These are phyloP conservation scores for Hephaestus fuliginosus DNA, from an alignment of 2,797 vertebrate species.

Conservation along the genomic window DNA sequence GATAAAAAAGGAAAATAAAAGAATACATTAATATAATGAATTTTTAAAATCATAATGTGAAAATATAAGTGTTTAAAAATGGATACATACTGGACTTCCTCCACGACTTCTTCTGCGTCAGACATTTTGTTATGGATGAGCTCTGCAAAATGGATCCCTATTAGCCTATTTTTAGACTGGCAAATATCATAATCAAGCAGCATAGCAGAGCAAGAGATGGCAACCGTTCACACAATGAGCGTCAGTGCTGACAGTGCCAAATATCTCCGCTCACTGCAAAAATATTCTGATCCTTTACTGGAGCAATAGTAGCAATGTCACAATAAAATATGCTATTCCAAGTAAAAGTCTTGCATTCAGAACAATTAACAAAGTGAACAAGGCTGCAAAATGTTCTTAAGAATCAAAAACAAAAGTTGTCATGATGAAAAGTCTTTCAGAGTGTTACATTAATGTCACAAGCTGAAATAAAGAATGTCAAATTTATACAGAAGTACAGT, in stretches of 20 bases:
- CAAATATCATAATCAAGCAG: conserved; percentile 65
- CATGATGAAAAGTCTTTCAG: neutral
- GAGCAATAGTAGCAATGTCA: neutral
- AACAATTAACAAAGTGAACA: neutral
- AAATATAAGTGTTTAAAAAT: conserved; percentile 13
- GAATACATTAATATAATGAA: neutral
- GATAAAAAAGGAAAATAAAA: conserved; percentile 18
- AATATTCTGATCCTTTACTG: conserved; percentile 1
- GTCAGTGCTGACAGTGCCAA: neutral
- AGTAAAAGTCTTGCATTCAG: neutral
- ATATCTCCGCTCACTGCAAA: conserved; percentile 12
- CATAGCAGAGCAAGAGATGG: conserved; percentile 31
- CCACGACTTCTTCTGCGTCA: conserved; percentile 81
- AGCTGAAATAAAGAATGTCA: too few relatives aligned
- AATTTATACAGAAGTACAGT: neutral
- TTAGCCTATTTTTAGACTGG: conserved; percentile 69
- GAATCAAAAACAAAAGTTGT: neutral
- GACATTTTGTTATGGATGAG: conserved; percentile 77
- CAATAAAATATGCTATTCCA: neutral
- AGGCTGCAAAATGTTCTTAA: neutral
- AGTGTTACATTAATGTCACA: neutral
- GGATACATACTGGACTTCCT: conserved; percentile 79
- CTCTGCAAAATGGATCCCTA: conserved; percentile 71
- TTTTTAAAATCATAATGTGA: neutral
- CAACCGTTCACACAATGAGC: conserved; percentile 29